phyloP scores from a whole-genome alignment of 2,113 vertebrate species.

The Miniopterus natalensis region DNA sequence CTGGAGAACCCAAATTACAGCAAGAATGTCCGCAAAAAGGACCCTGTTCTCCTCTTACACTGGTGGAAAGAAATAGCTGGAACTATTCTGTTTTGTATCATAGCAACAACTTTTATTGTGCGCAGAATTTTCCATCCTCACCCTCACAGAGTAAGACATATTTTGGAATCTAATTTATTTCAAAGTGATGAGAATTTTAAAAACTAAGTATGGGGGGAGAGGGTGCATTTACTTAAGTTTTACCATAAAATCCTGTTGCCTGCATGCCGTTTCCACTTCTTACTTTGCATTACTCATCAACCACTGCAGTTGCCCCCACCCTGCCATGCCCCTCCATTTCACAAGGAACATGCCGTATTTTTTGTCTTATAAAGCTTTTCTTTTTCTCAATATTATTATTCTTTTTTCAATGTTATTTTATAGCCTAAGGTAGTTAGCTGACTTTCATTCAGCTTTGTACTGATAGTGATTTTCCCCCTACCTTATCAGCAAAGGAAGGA shows the following conservation, averaged over 20 bases:
- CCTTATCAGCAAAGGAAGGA: conserved; percentile 95
- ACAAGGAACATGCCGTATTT: not conserved
- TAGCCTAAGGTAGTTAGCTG: conserved; percentile 30
- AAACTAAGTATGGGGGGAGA: not conserved
- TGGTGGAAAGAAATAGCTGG: conserved; percentile 99
- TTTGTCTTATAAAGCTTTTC: conserved; percentile 11
- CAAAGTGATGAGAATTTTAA: not conserved
- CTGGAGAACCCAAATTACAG: conserved; percentile 84
- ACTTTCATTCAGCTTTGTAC: conserved; percentile 52
- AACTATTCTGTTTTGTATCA: conserved; percentile 97
- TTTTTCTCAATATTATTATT: not conserved
- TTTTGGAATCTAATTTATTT: conserved; percentile 47
- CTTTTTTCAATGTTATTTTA: not conserved
- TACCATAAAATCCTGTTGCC: not conserved
- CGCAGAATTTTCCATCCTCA: conserved; percentile 96
- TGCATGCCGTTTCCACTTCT: not conserved
- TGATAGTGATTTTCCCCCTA: conserved; percentile 54
- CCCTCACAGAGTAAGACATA: conserved; percentile 89
- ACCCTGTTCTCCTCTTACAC: conserved; percentile 95
- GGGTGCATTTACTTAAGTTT: not conserved
- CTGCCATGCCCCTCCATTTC: not conserved
- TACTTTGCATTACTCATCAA: fast-evolving
- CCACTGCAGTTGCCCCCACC: too few species aligned
- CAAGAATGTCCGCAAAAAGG: conserved; percentile 91
- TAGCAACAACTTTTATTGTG: conserved; percentile 96